phyloP scores from a whole-genome alignment of 2,797 vertebrate genomes.

The Argyrosomus regius region DNA sequence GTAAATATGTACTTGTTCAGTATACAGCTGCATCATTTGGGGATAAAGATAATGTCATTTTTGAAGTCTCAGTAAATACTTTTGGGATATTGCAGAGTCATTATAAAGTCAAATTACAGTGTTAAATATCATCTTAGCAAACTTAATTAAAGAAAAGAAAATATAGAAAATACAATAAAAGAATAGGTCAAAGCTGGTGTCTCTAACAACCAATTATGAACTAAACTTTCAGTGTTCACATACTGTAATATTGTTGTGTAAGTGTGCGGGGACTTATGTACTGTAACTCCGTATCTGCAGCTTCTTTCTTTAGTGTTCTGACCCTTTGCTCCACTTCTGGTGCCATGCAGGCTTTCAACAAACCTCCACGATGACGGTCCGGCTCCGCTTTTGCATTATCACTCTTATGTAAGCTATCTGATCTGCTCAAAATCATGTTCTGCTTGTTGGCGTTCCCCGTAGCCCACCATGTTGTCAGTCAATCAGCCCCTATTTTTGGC shows the following conservation, averaged over 20 bases:
- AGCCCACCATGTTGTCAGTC: conserved; percentile 49
- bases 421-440: conserved; percentile 54
- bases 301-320: conserved; percentile 7
- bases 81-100: neutral
- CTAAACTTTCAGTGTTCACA: neutral
- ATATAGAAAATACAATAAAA: neutral
- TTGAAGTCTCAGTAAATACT: neutral
- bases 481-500: conserved; percentile 65
- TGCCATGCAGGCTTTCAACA: conserved; percentile 9
- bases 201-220: neutral
- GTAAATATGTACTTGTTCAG: neutral
- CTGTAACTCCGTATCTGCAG: conserved; percentile 26
- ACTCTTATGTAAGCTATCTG: conserved; percentile 41
- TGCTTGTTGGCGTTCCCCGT: conserved; percentile 28
- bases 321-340: conserved; percentile 41
- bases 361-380: conserved; percentile 16
- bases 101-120: neutral
- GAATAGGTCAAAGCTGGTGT: neutral
- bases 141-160: neutral
- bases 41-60: neutral
- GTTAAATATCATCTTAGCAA: neutral
- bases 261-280: neutral
- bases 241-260: neutral
- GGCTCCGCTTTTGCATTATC: conserved; percentile 19
- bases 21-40: neutral